A percentile compares a stretch with the other conserved stretches of the same genome.
phyloP scores from a whole-genome alignment of 2,113 vertebrate genomes.

The Ptilonorhynchus violaceus region DNA sequence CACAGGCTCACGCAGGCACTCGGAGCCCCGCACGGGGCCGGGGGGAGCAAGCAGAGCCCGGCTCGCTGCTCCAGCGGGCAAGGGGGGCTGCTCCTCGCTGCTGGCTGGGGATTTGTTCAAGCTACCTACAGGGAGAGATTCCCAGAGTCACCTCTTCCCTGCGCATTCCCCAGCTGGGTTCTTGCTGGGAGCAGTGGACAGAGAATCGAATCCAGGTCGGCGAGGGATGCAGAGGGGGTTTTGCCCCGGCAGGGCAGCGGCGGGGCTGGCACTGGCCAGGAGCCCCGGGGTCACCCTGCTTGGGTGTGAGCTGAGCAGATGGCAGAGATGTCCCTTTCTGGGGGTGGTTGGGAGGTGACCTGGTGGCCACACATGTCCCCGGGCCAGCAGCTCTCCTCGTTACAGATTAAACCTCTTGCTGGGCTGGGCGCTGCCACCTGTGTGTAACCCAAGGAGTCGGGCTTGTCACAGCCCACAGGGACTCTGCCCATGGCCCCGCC shows the following conservation, averaged over 20 bases:
- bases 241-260: accelerated
- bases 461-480: not conserved
- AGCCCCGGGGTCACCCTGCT: not conserved
- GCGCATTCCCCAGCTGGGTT: not conserved
- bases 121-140: accelerated
- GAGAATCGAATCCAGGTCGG: accelerated
- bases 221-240: not conserved
- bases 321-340: not conserved
- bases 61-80: not conserved
- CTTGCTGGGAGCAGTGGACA: not conserved
- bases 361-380: not conserved
- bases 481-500: not conserved
- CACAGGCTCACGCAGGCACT: not conserved
- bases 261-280: accelerated
- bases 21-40: not conserved
- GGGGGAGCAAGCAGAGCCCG: not conserved
- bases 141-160: not conserved
- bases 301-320: not conserved
- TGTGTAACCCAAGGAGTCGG: not conserved
- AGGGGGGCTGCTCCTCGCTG: not conserved
- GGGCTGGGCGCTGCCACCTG: not conserved
- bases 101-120: accelerated
- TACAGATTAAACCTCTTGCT: not conserved
- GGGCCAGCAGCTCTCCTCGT: not conserved
- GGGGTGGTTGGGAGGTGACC: not conserved